Percentiles rank a stretch among this genome's conserved stretches.
Conservation (phyloP, 2,797 vertebrate species). For the Galago senegalensis region DNA sequence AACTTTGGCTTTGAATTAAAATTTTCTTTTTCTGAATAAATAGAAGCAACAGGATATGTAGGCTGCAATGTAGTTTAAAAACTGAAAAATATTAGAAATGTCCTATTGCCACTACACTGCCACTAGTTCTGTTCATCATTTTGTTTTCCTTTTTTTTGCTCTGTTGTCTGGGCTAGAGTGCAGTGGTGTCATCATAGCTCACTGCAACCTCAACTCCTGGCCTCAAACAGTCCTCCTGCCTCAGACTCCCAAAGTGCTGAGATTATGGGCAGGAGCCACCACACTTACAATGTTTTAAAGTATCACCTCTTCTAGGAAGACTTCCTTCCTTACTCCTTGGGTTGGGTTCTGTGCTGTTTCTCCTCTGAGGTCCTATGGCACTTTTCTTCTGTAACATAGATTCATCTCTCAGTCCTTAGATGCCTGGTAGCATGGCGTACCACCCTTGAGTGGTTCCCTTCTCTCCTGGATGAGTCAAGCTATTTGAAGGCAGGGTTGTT, state of each 20-base stretch:
- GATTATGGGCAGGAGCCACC: background rate
- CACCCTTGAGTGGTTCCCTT: background rate
- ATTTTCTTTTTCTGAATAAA: constrained; percentile 38
- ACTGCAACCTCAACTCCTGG: background rate
- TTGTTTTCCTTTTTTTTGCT: background rate
- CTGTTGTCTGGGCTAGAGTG: background rate
- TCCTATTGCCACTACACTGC: background rate
- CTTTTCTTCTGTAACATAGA: rapidly evolving
- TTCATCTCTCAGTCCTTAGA: background rate
- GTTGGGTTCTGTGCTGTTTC: background rate
- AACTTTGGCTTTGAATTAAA: constrained; percentile 62
- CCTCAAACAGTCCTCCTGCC: background rate
- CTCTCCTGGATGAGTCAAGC: background rate
- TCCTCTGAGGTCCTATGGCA: background rate
- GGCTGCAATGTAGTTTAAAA: background rate
- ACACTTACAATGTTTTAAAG: background rate
- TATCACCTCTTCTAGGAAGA: background rate
- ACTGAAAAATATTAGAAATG: background rate
- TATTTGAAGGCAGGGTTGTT: background rate
- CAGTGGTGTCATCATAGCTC: no score
- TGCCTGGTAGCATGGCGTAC: background rate
- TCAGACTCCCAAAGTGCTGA: background rate
- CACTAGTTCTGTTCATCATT: background rate
- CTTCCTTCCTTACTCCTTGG: background rate
- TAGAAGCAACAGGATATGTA: background rate